These are phyloP conservation scores for Caenorhabditis latens DNA, from an alignment of 1,140 invertebrate genomes.

Conservation along the genomic window DNA sequence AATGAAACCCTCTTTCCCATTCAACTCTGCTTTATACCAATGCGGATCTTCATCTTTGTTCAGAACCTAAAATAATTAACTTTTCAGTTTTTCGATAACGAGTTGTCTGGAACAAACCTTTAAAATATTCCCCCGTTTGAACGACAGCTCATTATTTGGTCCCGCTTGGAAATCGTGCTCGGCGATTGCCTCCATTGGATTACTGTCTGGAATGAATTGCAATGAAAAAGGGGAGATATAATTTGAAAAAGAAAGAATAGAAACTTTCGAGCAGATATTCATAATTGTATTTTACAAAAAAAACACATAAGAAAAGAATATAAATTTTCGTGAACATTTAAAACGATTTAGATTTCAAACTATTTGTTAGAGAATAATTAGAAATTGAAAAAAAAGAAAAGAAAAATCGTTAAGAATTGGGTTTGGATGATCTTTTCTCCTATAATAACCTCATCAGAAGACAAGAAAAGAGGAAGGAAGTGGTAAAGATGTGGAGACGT, in stretches of 20 bases:
- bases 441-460: background rate
- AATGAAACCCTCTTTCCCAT: constrained; percentile 95
- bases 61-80: constrained; percentile 84
- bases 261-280: too few relatives aligned
- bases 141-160: constrained; percentile 97
- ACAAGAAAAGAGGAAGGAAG: background rate
- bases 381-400: too few relatives aligned
- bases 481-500: background rate
- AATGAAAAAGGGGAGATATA: too few relatives aligned
- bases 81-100: background rate
- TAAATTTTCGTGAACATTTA: too few relatives aligned
- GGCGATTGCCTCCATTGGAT: constrained; percentile 92
- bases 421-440: background rate
- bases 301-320: background rate
- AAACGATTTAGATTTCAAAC: too few relatives aligned
- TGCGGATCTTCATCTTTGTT: constrained; percentile 99
- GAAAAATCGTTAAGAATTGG: background rate
- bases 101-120: constrained; percentile 83
- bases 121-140: constrained; percentile 91
- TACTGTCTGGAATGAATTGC: background rate
- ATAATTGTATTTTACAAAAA: background rate
- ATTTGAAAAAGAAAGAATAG: too few relatives aligned
- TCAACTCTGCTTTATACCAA: constrained; percentile 98
- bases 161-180: constrained; percentile 98
- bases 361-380: too few relatives aligned